Conservation (phyloP, 30 jellyfish, hydroid and myxozoan species). For the Morbakka virulenta region DNA sequence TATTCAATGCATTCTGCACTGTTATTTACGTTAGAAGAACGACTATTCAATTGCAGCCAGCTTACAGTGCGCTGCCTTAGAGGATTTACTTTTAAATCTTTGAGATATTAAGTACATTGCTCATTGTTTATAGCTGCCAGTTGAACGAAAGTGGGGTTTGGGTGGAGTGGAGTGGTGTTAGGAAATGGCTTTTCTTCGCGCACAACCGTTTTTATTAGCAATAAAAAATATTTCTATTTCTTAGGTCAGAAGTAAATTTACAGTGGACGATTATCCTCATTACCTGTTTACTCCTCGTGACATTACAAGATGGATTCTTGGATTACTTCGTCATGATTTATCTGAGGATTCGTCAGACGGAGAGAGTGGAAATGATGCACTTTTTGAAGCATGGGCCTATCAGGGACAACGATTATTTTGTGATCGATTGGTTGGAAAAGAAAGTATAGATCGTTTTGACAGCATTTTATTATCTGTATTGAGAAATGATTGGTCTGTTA, state of each 20-base stretch:
- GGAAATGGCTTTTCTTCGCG: too few species aligned
- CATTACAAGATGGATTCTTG: constrained; percentile 82
- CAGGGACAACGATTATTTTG: constrained; percentile 74
- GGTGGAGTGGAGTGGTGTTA: too few species aligned
- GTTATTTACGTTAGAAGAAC: too few species aligned
- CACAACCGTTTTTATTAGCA: too few species aligned
- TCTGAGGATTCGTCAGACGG: constrained; percentile 33
- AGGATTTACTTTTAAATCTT: too few species aligned
- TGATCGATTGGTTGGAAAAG: constrained; percentile 91
- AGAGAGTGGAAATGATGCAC: constrained; percentile 57
- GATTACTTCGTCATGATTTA: constrained; percentile 74
- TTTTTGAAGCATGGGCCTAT: constrained; percentile 64
- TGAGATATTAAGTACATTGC: too few species aligned
- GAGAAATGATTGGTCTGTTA: constrained; percentile 85
- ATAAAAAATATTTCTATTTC: too few species aligned
- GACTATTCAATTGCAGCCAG: too few species aligned
- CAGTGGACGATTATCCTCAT: constrained; percentile 90
- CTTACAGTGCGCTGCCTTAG: too few species aligned
- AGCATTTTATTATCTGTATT: constrained; percentile 52
- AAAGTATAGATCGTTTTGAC: constrained; percentile 76
- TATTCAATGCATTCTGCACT: too few species aligned
- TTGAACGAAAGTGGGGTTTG: too few species aligned
- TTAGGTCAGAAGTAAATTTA: constrained; percentile 78
- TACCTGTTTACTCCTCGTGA: constrained; percentile 95
- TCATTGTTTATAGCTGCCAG: too few species aligned